A percentile compares a stretch with the other conserved stretches of the same genome.
Conservation (phyloP, 2,113 vertebrate genomes). For the Balaenoptera acutorostrata region DNA sequence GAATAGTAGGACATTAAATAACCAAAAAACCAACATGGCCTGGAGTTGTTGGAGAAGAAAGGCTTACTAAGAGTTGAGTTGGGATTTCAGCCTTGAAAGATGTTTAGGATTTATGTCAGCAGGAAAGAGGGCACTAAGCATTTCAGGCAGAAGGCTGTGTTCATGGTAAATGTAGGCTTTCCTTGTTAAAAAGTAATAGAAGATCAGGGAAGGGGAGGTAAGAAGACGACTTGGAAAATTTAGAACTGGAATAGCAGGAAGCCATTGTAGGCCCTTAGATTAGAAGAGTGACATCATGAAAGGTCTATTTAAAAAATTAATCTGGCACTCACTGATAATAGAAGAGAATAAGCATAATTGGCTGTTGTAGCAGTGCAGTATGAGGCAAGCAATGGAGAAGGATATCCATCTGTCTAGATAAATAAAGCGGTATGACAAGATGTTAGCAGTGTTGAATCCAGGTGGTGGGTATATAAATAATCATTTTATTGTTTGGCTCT, state of each 20-base stretch:
- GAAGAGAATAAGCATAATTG: neutral
- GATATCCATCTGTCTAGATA: neutral
- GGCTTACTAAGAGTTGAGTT: neutral
- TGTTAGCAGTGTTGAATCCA: neutral
- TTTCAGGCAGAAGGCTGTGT: neutral
- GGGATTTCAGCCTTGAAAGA: neutral
- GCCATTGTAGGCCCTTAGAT: neutral
- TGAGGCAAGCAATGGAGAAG: neutral
- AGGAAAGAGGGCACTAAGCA: neutral
- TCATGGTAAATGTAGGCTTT: neutral
- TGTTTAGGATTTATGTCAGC: neutral
- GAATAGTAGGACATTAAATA: neutral
- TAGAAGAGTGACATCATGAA: slow-evolving; percentile 16
- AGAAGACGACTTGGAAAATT: neutral
- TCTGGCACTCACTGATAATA: neutral
- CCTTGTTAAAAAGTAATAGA: neutral
- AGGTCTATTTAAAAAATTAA: neutral
- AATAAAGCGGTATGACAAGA: neutral
- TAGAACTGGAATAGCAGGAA: neutral
- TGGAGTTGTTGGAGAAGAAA: neutral
- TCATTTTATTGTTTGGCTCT: neutral
- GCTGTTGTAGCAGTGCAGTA: neutral
- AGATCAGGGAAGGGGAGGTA: neutral
- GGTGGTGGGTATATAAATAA: neutral
- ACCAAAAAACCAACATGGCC: neutral